phyloP scores from a whole-genome alignment of 2,888 invertebrate genomes.

The Lucinisca nassula region DNA sequence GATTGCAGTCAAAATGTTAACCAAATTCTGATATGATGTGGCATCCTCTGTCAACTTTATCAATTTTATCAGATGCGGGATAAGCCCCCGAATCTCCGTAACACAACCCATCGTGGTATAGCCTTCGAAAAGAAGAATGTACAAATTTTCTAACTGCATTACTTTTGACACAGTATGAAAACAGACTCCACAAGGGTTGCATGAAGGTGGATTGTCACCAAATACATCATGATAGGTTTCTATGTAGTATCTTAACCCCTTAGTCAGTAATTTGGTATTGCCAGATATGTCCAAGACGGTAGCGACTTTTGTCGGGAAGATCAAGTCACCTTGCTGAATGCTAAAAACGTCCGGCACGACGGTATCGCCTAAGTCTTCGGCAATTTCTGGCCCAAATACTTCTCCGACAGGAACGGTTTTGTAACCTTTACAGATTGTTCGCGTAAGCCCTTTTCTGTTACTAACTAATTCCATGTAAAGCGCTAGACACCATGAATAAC shows the following conservation, averaged over 20 bases:
- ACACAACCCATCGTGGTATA: neutral
- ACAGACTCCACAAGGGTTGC: no score
- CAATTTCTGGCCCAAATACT: neutral
- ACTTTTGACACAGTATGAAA: neutral
- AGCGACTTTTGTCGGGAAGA: neutral
- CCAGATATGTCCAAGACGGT: neutral
- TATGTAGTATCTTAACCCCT: neutral
- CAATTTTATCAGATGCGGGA: neutral
- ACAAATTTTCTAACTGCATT: neutral
- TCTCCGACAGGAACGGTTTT: neutral
- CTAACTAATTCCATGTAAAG: neutral
- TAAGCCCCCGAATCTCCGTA: neutral
- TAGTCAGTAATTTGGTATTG: neutral
- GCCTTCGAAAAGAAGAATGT: neutral
- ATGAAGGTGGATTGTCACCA: no score
- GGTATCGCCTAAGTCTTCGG: neutral
- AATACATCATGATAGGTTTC: neutral
- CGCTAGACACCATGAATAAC: neutral
- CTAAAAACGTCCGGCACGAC: neutral
- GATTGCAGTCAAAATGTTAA: neutral
- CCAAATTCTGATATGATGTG: neutral
- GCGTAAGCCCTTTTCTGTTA: neutral
- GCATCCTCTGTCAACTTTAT: neutral
- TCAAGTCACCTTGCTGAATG: neutral
- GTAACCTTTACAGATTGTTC: neutral